A percentile compares a stretch with the other conserved stretches of the same genome.
Evolutionary conservation across 1,140 invertebrate species (phyloP).

Genomic region (Scaptomyza graminum): DNA sequence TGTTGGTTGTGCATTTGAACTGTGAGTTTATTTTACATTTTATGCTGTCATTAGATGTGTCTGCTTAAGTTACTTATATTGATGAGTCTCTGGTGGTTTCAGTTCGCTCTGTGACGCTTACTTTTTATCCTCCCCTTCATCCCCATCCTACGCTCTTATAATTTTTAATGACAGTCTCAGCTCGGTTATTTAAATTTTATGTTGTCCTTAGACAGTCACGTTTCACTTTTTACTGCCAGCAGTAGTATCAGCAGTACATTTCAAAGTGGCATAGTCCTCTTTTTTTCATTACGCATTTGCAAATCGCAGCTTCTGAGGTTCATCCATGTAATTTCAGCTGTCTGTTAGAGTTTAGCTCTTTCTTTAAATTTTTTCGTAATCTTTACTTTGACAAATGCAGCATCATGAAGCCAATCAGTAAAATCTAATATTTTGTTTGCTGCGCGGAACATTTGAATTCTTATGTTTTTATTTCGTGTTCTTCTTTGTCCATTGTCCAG

Average conservation of each 20-base stretch:
- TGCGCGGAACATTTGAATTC: neutral
- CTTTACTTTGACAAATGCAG: slow-evolving; percentile 12
- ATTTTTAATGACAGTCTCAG: slow-evolving; percentile 18
- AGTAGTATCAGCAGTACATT: neutral
- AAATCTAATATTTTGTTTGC: slow-evolving; percentile 24
- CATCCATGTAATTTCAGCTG: slow-evolving; percentile 7
- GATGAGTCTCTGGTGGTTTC: slow-evolving; percentile 29
- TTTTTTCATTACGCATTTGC: slow-evolving; percentile 5
- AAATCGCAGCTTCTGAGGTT: slow-evolving; percentile 10
- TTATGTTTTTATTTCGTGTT: neutral
- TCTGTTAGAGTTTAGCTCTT: slow-evolving; percentile 6
- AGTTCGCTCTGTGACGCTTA: slow-evolving; percentile 26
- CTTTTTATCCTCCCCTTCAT: slow-evolving; percentile 1
- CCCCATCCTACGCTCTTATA: too few relatives aligned
- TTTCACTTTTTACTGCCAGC: slow-evolving; percentile 16
- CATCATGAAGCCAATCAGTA: slow-evolving; percentile 40
- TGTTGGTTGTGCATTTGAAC: slow-evolving; percentile 18
- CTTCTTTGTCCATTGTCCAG: too few relatives aligned
- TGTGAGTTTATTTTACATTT: slow-evolving; percentile 44
- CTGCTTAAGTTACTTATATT: slow-evolving; percentile 36
- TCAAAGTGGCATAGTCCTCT: neutral
- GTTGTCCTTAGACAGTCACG: slow-evolving; percentile 3
- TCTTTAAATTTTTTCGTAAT: neutral
- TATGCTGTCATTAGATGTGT: slow-evolving; percentile 49
- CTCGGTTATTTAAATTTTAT: slow-evolving; percentile 31